Conservation (phyloP, 2,888 invertebrate genomes). For the Ormia ochracea region DNA sequence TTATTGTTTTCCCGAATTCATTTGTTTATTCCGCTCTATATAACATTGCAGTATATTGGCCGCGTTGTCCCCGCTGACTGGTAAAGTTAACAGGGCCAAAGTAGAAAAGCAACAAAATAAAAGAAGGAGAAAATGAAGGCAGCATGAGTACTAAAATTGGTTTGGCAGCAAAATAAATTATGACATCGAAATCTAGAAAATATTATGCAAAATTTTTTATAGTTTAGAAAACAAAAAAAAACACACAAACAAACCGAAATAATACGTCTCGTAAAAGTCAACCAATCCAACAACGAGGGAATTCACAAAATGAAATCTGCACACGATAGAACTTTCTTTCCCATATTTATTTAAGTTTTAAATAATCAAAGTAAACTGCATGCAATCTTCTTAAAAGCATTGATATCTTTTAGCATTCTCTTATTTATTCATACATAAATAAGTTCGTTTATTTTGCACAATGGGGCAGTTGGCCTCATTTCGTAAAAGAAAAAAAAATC, state of each 20-base stretch:
- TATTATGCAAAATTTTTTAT: too few relatives aligned
- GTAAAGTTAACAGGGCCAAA: slow-evolving; percentile 3
- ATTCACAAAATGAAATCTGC: not conserved
- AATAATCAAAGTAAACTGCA: too few relatives aligned
- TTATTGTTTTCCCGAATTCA: slow-evolving; percentile 3
- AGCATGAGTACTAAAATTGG: slow-evolving; percentile 71
- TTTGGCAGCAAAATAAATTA: slow-evolving; percentile 66
- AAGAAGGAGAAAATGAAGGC: slow-evolving; percentile 1
- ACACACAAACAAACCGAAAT: not conserved
- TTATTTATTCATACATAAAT: too few relatives aligned
- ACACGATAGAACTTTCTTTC: not conserved
- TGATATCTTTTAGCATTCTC: too few relatives aligned
- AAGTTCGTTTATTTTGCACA: too few relatives aligned
- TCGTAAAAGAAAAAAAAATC: too few relatives aligned
- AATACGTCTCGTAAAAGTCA: not conserved
- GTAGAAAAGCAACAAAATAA: not conserved
- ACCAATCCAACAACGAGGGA: not conserved
- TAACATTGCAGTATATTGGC: slow-evolving; percentile 33
- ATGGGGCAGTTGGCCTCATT: too few relatives aligned
- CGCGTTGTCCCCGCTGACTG: not conserved
- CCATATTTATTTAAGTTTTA: not conserved
- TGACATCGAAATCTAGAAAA: slow-evolving; percentile 9
- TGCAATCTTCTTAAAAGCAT: too few relatives aligned
- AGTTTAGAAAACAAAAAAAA: not conserved
- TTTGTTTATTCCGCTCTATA: slow-evolving; percentile 35